These are phyloP conservation scores for Orchestes rusci DNA, from an alignment of 2,888 invertebrate genomes.

Conservation along the genomic window DNA sequence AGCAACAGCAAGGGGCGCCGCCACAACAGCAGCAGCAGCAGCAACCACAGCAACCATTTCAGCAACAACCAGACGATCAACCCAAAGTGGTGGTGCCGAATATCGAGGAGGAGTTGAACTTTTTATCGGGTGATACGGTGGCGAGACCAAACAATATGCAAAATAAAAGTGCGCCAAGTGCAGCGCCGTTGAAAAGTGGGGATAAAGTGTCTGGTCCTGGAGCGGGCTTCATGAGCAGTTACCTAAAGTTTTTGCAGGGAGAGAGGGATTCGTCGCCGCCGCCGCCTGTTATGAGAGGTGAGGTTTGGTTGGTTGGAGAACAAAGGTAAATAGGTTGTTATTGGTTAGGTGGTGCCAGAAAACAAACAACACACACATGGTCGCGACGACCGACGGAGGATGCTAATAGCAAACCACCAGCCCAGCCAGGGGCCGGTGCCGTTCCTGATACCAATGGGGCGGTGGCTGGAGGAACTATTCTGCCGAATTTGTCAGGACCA, in stretches of 20 bases:
- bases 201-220: conserved; percentile 58
- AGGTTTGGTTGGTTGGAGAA: background rate
- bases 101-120: conserved; percentile 82
- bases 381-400: conserved; percentile 21
- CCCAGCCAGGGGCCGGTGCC: conserved; percentile 46
- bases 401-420: conserved; percentile 59
- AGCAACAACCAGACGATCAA: conserved; percentile 50
- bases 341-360: conserved; percentile 22
- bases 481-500: conserved; percentile 37
- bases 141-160: background rate
- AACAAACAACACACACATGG: conserved; percentile 19
- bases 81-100: conserved; percentile 83
- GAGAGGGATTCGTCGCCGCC: conserved; percentile 77
- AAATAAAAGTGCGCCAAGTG: background rate
- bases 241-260: conserved; percentile 76
- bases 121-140: conserved; percentile 54
- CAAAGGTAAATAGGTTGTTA: too few relatives aligned
- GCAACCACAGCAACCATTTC: conserved; percentile 27
- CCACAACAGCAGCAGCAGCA: conserved; percentile 32
- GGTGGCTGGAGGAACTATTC: conserved; percentile 21
- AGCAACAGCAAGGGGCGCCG: conserved; percentile 38
- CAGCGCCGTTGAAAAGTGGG: conserved; percentile 36
- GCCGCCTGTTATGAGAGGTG: conserved; percentile 57
- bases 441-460: conserved; percentile 30
- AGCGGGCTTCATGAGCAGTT: conserved; percentile 80